phyloP scores from a whole-genome alignment of 2,888 invertebrate genomes.

The Chrysopilus asiliformis region DNA sequence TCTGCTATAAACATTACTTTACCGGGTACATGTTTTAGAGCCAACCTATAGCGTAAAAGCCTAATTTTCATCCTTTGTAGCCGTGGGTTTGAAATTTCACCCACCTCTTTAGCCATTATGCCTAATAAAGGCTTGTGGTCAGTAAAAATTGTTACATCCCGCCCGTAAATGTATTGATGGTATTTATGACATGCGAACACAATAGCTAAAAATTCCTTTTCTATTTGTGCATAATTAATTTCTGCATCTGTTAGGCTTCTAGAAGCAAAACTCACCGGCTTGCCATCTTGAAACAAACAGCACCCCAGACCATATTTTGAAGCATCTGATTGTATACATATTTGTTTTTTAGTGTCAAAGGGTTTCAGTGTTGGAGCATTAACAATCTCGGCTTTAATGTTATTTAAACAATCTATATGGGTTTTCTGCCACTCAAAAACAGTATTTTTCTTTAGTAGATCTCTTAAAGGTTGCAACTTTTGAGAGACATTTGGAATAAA shows the following conservation, averaged over 20 bases:
- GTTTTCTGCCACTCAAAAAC: constrained; percentile 11
- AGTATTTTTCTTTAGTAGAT: constrained; percentile 14
- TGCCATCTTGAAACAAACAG: constrained; percentile 5
- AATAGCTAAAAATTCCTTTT: no score
- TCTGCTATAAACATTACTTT: constrained; percentile 8
- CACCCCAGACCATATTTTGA: constrained; percentile 13
- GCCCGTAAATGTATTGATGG: no score
- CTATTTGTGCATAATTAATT: no score
- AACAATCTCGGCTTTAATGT: constrained; percentile 10
- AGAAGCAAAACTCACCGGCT: no score
- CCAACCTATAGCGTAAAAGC: not conserved
- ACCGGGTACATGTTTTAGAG: constrained; percentile 5
- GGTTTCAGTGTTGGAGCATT: constrained; percentile 10
- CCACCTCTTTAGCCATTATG: not conserved
- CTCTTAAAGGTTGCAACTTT: constrained; percentile 14
- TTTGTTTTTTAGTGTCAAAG: constrained; percentile 10
- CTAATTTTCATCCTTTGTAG: not conserved
- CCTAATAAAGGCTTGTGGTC: no score
- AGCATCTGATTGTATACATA: constrained; percentile 12
- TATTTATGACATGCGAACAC: no score
- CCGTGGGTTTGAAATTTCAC: not conserved
- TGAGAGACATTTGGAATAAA: no score
- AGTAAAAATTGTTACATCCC: no score
- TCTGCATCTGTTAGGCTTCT: no score
- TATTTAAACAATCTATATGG: constrained; percentile 8